These are phyloP conservation scores for Synchiropus splendidus DNA, from an alignment of 2,113 vertebrate species.

Conservation along the genomic window DNA sequence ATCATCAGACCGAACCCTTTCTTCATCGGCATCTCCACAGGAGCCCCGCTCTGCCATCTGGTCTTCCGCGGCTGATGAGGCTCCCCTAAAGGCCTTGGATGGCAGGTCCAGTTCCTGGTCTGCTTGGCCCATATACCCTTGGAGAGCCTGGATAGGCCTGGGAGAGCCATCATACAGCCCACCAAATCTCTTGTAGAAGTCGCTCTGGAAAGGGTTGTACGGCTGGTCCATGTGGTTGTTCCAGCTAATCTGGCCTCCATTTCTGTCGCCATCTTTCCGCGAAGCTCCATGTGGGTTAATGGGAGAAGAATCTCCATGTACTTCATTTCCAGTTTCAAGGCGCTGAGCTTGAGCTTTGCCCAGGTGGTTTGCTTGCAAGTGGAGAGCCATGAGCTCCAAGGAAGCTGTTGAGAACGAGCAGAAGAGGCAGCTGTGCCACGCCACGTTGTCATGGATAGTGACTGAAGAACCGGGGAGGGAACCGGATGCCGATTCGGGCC, in stretches of 20 bases:
- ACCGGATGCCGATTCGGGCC: constrained; percentile 82
- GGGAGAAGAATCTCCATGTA: constrained; percentile 62
- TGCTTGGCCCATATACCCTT: constrained; percentile 68
- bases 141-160: constrained; percentile 54
- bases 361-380: constrained; percentile 93
- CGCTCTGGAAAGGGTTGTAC: constrained; percentile 74
- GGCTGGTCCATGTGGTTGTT: constrained; percentile 76
- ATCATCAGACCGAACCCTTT: constrained; percentile 76
- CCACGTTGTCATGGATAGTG: constrained; percentile 89
- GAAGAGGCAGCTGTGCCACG: constrained; percentile 94
- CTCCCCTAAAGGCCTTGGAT: constrained; percentile 61
- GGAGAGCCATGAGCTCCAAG: constrained; percentile 92
- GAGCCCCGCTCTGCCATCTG: constrained; percentile 76
- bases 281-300: constrained; percentile 60
- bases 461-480: constrained; percentile 84
- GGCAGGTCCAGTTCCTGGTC: constrained; percentile 66
- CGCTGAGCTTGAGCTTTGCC: constrained; percentile 77
- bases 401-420: constrained; percentile 94
- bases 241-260: constrained; percentile 74
- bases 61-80: constrained; percentile 65
- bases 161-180: constrained; percentile 73
- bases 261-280: constrained; percentile 59
- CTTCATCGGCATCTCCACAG: constrained; percentile 80
- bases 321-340: constrained; percentile 69
- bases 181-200: constrained; percentile 92